phyloP scores from a whole-genome alignment of 2,888 invertebrate species.

The Cenopis cana region DNA sequence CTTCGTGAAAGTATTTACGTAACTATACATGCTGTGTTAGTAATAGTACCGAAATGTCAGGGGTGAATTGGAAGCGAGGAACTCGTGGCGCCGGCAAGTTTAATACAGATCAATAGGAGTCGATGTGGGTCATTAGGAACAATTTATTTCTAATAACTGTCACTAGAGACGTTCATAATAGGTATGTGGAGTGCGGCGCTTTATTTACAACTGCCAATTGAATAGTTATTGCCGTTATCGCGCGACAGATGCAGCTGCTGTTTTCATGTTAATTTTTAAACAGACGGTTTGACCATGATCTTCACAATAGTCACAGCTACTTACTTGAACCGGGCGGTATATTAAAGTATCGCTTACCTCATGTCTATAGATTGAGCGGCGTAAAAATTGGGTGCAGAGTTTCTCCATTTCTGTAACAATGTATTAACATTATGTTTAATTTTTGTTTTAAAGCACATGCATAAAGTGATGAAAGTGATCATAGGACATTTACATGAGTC shows the following conservation, averaged over 20 bases:
- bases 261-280: constrained; percentile 7
- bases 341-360: constrained; percentile 62
- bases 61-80: constrained; percentile 65
- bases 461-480: neutral
- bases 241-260: constrained; percentile 27
- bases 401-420: constrained; percentile 81
- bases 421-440: neutral
- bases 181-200: neutral
- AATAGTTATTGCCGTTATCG: constrained; percentile 5
- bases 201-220: constrained; percentile 30
- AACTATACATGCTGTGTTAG: constrained; percentile 18
- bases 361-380: constrained; percentile 76
- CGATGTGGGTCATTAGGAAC: constrained; percentile 68
- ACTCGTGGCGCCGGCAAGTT: constrained; percentile 64
- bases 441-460: too few species aligned
- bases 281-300: neutral
- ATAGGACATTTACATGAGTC: neutral
- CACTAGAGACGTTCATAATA: constrained; percentile 43
- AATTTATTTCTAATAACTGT: constrained; percentile 65
- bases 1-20: constrained; percentile 19
- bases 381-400: constrained; percentile 79
- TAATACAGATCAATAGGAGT: constrained; percentile 78
- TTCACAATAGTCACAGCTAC: neutral
- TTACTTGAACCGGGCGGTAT: too few species aligned
- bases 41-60: constrained; percentile 59